Conservation (phyloP, 2,888 invertebrate genomes). For the Patella pellucida region DNA sequence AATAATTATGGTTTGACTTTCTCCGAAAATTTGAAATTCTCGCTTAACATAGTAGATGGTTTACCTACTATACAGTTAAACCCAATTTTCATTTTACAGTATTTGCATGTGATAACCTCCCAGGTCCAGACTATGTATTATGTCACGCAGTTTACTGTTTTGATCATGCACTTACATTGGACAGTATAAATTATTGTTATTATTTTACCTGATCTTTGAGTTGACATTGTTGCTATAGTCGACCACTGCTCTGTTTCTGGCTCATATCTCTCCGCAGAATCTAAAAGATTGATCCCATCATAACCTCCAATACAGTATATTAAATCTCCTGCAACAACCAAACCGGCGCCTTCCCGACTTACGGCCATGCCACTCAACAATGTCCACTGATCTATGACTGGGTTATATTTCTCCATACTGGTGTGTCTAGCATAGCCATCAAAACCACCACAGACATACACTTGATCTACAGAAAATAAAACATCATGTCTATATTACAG, state of each 20-base stretch:
- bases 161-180: too few relatives aligned
- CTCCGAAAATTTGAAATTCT: too few relatives aligned
- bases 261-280: slow-evolving; percentile 66
- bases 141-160: too few relatives aligned
- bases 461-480: slow-evolving; percentile 50
- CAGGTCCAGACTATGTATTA: too few relatives aligned
- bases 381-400: slow-evolving; percentile 64
- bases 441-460: slow-evolving; percentile 70
- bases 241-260: slow-evolving; percentile 62
- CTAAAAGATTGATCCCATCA: slow-evolving; percentile 68
- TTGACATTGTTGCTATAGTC: slow-evolving; percentile 65
- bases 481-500: too few relatives aligned
- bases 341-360: slow-evolving; percentile 68
- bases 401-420: slow-evolving; percentile 68
- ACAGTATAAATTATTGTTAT: background rate
- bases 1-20: too few relatives aligned
- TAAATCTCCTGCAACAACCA: slow-evolving; percentile 65
- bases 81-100: too few relatives aligned
- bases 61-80: too few relatives aligned
- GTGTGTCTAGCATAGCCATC: slow-evolving; percentile 68
- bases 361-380: slow-evolving; percentile 60
- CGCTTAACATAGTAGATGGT: too few relatives aligned
- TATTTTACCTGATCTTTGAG: slow-evolving; percentile 63
- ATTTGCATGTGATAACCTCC: too few relatives aligned
- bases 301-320: slow-evolving; percentile 70